Conservation (phyloP, 2,888 invertebrate species). For the Boloria selene region DNA sequence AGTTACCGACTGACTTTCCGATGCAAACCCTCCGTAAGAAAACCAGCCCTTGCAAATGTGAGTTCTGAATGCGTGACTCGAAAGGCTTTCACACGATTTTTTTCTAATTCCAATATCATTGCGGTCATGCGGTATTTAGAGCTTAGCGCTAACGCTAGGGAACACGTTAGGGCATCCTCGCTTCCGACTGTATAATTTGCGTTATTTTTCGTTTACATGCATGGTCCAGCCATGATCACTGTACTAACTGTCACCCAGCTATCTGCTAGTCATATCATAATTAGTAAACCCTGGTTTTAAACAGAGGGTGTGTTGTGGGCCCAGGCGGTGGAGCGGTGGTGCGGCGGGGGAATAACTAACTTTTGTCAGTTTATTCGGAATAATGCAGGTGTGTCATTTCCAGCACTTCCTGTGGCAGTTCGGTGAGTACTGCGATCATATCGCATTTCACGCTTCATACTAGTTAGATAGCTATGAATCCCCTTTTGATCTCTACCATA, state of each 20-base stretch:
- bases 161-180: constrained; percentile 64
- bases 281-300: constrained; percentile 72
- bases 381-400: constrained; percentile 83
- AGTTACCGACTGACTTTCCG: constrained; percentile 82
- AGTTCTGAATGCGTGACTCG: constrained; percentile 78
- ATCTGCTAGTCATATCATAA: constrained; percentile 65
- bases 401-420: constrained; percentile 80
- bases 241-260: constrained; percentile 51
- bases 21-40: constrained; percentile 97
- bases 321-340: constrained; percentile 59
- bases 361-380: constrained; percentile 70
- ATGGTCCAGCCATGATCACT: constrained; percentile 66
- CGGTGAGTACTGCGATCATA: constrained; percentile 71
- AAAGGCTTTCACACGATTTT: constrained; percentile 46
- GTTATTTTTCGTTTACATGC: constrained; percentile 68
- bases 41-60: constrained; percentile 96
- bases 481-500: constrained; percentile 21
- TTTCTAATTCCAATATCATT: constrained; percentile 54
- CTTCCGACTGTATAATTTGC: constrained; percentile 71
- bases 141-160: constrained; percentile 65
- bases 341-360: constrained; percentile 63
- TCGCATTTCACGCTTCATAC: constrained; percentile 45
- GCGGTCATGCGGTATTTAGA: constrained; percentile 60
- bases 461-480: constrained; percentile 22
- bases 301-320: constrained; percentile 76